phyloP scores from a whole-genome alignment of 2,888 invertebrate genomes.

The Callyntrura guangdongensis region DNA sequence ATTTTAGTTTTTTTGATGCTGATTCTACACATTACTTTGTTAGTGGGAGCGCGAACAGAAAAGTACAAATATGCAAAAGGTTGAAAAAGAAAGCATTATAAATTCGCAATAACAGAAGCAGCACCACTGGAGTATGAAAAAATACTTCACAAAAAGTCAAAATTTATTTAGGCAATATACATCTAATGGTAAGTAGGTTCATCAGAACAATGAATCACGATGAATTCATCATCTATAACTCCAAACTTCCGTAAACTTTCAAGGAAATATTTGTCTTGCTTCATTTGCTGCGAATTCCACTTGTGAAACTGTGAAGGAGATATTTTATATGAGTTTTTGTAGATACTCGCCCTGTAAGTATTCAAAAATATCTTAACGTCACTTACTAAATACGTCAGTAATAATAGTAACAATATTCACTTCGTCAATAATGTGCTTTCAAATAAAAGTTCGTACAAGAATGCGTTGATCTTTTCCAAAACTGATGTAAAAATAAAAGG shows the following conservation, averaged over 20 bases:
- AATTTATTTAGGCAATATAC: not conserved
- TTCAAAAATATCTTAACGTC: not conserved
- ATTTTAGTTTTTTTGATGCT: too few relatives aligned
- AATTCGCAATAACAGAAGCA: too few relatives aligned
- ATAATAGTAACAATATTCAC: too few relatives aligned
- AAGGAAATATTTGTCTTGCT: not conserved
- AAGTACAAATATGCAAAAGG: too few relatives aligned
- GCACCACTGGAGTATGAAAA: too few relatives aligned
- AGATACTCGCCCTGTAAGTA: not conserved
- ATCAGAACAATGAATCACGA: conserved; percentile 26
- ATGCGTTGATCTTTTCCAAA: not conserved
- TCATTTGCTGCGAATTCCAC: not conserved
- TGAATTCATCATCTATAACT: conserved; percentile 20
- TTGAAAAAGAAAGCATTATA: too few relatives aligned
- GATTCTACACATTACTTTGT: too few relatives aligned
- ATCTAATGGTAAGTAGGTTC: not conserved
- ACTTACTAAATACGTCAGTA: too few relatives aligned
- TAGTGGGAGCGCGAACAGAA: too few relatives aligned
- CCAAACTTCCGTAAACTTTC: conserved; percentile 11
- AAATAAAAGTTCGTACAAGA: conserved; percentile 2
- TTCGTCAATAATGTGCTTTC: not conserved
- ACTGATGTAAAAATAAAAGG: not conserved
- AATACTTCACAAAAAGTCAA: too few relatives aligned
- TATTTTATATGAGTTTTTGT: not conserved
- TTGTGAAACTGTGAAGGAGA: conserved; percentile 1